Evolutionary conservation across 2,797 vertebrate species (phyloP), one percentile per base, ranked within the genome.

Genomic region (Acropternis orthonyx): DNA sequence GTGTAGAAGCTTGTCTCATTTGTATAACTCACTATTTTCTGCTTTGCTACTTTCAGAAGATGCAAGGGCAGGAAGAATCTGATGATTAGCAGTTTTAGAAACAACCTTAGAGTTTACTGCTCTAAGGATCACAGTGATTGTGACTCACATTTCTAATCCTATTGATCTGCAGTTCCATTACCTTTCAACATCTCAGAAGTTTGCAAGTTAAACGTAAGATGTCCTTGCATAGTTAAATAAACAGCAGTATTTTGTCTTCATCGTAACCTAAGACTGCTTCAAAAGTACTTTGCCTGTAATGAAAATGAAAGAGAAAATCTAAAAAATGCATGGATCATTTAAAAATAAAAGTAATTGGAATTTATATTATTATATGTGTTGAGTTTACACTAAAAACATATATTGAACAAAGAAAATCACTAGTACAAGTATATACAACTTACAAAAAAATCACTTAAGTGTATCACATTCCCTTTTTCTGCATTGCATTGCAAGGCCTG

Each of bases 111-210:
- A 61, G 28, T 90, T 94, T 84, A 61, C 44, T 77, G 68, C 73
- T 83, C 20, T 77, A 9, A 4, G 3, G 65, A 86, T 77, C 69
- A 41, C 32, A 61, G 3, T 71, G 54, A 41, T 82, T 92, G 7
- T 39, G 55, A 54, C 37, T 80, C 36, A n/a, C 52, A 52, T 87
- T 91, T 89, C 72, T 67, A 85, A 92, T 79, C 49, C 65, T 92
- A 63, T 90, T 75, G 79, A 86, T 93, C 73, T 84, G 58, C 58
- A 82, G 54, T 94, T 93, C 68, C 74, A 86, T 95, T 88, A 95
- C 36, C 77, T 94, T 90, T 46, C 54, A 84, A 11, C 49, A 77
- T 55, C 56, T 84, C 43, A 67, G 65, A 77, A 71, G 23, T 44
- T 63, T 81, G 23, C 10, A 66, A 84, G 54, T 34, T 66, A 6